Conservation (phyloP, 2,797 vertebrate species). For the Perdix hodgsoniae region DNA sequence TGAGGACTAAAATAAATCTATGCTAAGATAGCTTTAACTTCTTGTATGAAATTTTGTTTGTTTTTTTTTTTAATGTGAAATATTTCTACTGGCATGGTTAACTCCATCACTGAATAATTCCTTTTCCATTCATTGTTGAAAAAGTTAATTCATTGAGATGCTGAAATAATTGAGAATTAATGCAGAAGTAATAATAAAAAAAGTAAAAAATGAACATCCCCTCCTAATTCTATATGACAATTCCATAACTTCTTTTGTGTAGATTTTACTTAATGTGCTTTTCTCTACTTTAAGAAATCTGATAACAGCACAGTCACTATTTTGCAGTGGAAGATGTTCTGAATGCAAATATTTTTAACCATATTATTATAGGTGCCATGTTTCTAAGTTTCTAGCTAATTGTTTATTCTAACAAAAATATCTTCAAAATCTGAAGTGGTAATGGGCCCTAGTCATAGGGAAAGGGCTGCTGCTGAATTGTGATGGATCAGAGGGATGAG, state of each 20-base stretch:
- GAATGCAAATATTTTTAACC: background rate
- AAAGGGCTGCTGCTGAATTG: background rate
- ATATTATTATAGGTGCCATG: rapidly evolving
- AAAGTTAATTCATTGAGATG: background rate
- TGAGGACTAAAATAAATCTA: background rate
- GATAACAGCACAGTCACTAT: rapidly evolving
- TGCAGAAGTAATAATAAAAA: background rate
- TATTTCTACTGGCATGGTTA: rapidly evolving
- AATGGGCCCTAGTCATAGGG: too few relatives aligned
- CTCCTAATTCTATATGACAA: rapidly evolving
- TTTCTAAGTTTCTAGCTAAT: background rate
- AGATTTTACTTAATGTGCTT: background rate
- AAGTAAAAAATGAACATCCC: background rate
- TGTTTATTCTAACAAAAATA: background rate
- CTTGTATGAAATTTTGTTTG: rapidly evolving
- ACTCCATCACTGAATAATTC: background rate
- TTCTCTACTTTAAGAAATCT: background rate
- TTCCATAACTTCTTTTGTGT: background rate
- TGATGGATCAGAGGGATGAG: background rate
- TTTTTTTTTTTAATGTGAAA: background rate
- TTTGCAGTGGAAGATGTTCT: background rate
- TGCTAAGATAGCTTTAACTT: background rate
- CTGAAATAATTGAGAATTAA: background rate
- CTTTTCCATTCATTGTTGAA: background rate
- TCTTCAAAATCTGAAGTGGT: background rate